Evolutionary conservation across 23 tunicate genomes (phyloP).

Genomic region (Clavelina lepadiformis): DNA sequence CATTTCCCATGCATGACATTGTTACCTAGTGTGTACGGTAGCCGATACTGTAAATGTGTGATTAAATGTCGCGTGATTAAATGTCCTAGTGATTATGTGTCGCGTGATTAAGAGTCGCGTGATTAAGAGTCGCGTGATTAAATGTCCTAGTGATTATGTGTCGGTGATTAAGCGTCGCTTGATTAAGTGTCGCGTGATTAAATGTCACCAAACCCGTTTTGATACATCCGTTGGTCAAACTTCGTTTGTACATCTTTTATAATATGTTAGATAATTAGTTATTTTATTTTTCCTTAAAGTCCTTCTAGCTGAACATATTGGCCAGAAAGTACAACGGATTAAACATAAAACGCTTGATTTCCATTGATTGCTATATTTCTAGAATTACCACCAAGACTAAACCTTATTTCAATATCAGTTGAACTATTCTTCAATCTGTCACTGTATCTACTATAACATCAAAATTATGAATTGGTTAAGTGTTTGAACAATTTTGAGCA

Average conservation of each 20-base stretch:
- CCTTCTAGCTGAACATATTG: not conserved
- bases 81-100: too few relatives aligned
- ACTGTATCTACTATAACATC: not conserved
- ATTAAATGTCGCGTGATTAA: too few relatives aligned
- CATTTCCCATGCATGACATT: too few relatives aligned
- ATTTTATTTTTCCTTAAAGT: not conserved
- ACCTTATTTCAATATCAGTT: not conserved
- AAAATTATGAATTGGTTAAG: not conserved
- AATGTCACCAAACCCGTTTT: too few relatives aligned
- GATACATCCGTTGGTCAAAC: too few relatives aligned
- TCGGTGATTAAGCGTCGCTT: too few relatives aligned
- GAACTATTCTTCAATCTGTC: not conserved
- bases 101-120: too few relatives aligned
- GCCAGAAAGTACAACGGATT: not conserved
- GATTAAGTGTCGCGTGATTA: too few relatives aligned
- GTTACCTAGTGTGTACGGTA: too few relatives aligned
- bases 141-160: too few relatives aligned
- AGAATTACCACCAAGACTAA: not conserved
- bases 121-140: too few relatives aligned
- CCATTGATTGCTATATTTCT: not conserved
- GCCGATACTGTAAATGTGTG: too few relatives aligned
- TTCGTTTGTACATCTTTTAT: not conserved
- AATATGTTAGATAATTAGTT: not conserved
- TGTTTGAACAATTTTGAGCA: not conserved
- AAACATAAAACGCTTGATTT: not conserved